Evolutionary conservation across 2,797 vertebrate species (phyloP).

Genomic region (Catostomus latipinnis): DNA sequence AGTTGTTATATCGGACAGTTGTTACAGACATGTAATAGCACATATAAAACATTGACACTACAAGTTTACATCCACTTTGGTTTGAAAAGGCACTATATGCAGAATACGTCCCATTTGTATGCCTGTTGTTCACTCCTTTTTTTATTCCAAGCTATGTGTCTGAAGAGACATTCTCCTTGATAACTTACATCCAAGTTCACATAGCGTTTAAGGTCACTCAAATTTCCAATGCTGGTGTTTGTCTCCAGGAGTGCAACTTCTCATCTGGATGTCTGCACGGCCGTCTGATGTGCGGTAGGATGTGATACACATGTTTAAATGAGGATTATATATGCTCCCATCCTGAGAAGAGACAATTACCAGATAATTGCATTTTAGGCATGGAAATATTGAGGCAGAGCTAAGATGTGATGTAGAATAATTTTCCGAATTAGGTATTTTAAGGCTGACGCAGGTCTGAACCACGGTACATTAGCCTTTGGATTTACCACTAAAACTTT

Average conservation of each 20-base stretch:
- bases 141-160: constrained; percentile 1
- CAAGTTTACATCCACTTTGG: constrained; percentile 59
- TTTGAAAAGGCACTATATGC: constrained; percentile 67
- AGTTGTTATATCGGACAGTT: constrained; percentile 1
- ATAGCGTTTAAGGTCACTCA: constrained; percentile 76
- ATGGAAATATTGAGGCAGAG: not conserved
- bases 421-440: not conserved
- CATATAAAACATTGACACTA: constrained; percentile 56
- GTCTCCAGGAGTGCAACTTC: constrained; percentile 80
- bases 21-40: constrained; percentile 2
- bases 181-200: constrained; percentile 67
- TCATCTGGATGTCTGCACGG: constrained; percentile 85
- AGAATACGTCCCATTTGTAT: not conserved
- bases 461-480: too few species aligned
- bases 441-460: too few species aligned
- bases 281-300: constrained; percentile 87
- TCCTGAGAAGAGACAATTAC: constrained; percentile 72
- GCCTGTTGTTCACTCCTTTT: constrained; percentile 18
- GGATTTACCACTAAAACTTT: too few species aligned
- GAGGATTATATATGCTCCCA: constrained; percentile 88
- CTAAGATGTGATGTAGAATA: not conserved
- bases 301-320: constrained; percentile 85
- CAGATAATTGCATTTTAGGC: not conserved
- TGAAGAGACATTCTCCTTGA: constrained; percentile 52
- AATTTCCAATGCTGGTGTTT: constrained; percentile 92